A percentile compares a stretch with the other conserved stretches of the same genome.
These are phyloP conservation scores for Cephus spinipes DNA, from an alignment of 2,888 invertebrate species.

Conservation along the genomic window DNA sequence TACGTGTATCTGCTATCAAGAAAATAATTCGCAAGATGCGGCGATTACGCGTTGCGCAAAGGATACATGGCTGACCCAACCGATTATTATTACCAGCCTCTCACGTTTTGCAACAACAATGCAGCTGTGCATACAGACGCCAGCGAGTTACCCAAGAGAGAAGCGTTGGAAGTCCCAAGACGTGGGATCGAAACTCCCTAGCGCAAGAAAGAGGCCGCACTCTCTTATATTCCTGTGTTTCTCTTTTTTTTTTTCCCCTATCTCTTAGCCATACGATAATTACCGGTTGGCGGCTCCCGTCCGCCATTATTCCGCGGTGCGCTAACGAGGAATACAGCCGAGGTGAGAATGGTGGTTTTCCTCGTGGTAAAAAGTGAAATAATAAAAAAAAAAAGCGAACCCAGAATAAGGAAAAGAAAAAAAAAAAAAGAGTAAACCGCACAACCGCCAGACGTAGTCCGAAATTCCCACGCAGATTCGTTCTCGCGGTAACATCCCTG, in stretches of 20 bases:
- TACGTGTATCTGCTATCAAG: background rate
- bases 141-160: conserved; percentile 40
- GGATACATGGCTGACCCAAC: background rate
- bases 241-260: background rate
- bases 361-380: background rate
- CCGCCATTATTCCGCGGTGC: conserved; percentile 43
- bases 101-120: conserved; percentile 53
- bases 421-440: background rate
- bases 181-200: conserved; percentile 39
- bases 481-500: background rate
- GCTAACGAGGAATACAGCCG: conserved; percentile 36
- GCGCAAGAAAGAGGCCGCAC: conserved; percentile 6
- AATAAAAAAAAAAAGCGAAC: background rate
- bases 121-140: conserved; percentile 43
- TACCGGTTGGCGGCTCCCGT: conserved; percentile 28
- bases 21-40: background rate
- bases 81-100: conserved; percentile 31
- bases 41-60: conserved; percentile 6
- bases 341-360: conserved; percentile 31
- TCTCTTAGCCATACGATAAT: conserved; percentile 36
- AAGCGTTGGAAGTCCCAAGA: conserved; percentile 33
- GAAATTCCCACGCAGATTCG: background rate
- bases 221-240: background rate
- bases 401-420: background rate
- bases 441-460: background rate